A percentile compares a stretch with the other conserved stretches of the same genome.
These are phyloP conservation scores for Drosophila sturtevanti DNA, from an alignment of 1,140 invertebrate species.

Conservation along the genomic window DNA sequence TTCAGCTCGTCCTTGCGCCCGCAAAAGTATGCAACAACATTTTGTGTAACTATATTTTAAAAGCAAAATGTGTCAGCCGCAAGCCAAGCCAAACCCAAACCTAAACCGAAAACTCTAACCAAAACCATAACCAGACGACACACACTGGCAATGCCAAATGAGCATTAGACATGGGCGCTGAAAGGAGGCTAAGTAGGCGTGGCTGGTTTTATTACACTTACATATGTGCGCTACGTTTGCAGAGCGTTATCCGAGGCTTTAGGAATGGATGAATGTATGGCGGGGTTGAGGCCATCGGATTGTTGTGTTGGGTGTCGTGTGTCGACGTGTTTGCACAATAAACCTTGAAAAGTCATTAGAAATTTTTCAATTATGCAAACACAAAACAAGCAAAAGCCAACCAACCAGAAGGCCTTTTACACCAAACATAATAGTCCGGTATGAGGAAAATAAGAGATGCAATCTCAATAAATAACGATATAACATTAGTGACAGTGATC, in stretches of 20 bases:
- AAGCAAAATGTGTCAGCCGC: constrained; percentile 55
- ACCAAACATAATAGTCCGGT: neutral
- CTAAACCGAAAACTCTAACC: constrained; percentile 20
- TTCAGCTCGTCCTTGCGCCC: constrained; percentile 20
- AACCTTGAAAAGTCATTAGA: constrained; percentile 73
- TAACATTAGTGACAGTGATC: neutral
- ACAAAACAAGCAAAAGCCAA: constrained; percentile 21
- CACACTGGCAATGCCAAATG: constrained; percentile 39
- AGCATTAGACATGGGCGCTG: constrained; percentile 40
- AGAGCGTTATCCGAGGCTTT: neutral
- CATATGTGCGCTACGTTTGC: constrained; percentile 9
- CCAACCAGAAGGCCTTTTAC: constrained; percentile 15
- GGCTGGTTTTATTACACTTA: constrained; percentile 33
- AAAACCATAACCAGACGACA: constrained; percentile 16
- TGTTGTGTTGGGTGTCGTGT: constrained; percentile 16
- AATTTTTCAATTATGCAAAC: constrained; percentile 75
- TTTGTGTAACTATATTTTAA: constrained; percentile 64
- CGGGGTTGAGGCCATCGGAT: neutral
- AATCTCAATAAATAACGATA: constrained; percentile 11
- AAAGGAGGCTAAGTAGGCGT: constrained; percentile 15
- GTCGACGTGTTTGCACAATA: constrained; percentile 65
- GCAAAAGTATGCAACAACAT: constrained; percentile 61
- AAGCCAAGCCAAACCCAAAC: constrained; percentile 31
- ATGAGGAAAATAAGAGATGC: neutral
- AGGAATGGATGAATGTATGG: neutral